These are phyloP conservation scores for Automeris io DNA, from an alignment of 2,888 invertebrate species.

Conservation along the genomic window DNA sequence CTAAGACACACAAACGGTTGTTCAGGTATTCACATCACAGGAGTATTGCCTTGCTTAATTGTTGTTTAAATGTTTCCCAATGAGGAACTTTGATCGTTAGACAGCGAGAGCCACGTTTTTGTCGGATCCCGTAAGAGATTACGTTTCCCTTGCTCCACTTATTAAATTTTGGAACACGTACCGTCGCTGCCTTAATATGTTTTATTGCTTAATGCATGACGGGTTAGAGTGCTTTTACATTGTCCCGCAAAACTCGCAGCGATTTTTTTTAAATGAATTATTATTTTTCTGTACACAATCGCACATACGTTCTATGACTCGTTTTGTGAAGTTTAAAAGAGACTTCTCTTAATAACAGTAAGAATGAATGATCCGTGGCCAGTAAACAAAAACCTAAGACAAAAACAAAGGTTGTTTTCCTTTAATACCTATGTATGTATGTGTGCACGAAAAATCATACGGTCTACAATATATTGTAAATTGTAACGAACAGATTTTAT, in stretches of 20 bases:
- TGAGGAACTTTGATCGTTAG: conserved; percentile 14
- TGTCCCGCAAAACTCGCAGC: conserved; percentile 10
- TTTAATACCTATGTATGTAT: no score
- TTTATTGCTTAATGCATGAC: conserved; percentile 20
- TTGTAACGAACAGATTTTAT: no score
- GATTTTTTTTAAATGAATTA: no score
- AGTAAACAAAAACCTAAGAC: no score
- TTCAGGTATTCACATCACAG: not conserved
- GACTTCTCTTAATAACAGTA: no score
- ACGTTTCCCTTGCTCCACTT: conserved; percentile 23
- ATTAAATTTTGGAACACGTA: conserved; percentile 46
- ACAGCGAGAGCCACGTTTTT: conserved; percentile 10
- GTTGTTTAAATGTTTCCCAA: conserved; percentile 9
- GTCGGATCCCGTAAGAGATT: conserved; percentile 18
- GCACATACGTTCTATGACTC: no score
- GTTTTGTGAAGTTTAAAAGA: no score
- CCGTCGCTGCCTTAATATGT: conserved; percentile 34
- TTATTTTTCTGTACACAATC: not conserved
- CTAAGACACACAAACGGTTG: not conserved
- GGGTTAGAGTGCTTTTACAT: not conserved
- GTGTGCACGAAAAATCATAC: no score
- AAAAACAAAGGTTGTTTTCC: no score
- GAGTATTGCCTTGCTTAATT: conserved; percentile 12
- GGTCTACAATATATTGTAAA: no score
- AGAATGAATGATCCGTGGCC: no score